These are phyloP conservation scores for Mormoops blainvillei DNA, from an alignment of 2,113 vertebrate genomes.

Conservation along the genomic window DNA sequence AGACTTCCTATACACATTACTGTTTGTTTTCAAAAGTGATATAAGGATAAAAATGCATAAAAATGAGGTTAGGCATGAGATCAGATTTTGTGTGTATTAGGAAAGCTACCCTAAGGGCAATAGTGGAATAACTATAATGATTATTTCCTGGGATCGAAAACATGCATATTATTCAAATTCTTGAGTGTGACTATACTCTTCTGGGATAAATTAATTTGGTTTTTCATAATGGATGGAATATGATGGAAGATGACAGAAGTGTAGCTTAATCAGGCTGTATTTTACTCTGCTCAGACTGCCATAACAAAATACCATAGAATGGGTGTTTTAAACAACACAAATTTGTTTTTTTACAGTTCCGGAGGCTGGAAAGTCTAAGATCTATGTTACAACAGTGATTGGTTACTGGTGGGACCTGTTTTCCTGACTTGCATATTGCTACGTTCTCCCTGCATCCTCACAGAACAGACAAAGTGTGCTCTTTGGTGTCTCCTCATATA, in stretches of 20 bases:
- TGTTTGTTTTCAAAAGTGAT: neutral
- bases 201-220: neutral
- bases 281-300: neutral
- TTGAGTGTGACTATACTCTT: neutral
- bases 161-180: neutral
- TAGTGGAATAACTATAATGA: neutral
- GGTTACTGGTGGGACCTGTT: neutral
- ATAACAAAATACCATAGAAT: neutral
- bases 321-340: neutral
- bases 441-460: neutral
- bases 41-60: neutral
- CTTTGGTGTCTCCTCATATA: neutral
- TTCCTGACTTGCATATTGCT: neutral
- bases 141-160: neutral
- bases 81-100: neutral
- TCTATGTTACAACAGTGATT: neutral
- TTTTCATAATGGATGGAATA: neutral
- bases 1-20: neutral
- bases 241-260: neutral
- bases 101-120: neutral
- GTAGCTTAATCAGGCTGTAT: neutral
- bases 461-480: neutral
- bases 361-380: neutral
- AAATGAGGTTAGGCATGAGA: neutral
- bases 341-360: neutral